These are phyloP conservation scores for Lottia gigantea DNA, from an alignment of 2,888 invertebrate species.

Conservation along the genomic window DNA sequence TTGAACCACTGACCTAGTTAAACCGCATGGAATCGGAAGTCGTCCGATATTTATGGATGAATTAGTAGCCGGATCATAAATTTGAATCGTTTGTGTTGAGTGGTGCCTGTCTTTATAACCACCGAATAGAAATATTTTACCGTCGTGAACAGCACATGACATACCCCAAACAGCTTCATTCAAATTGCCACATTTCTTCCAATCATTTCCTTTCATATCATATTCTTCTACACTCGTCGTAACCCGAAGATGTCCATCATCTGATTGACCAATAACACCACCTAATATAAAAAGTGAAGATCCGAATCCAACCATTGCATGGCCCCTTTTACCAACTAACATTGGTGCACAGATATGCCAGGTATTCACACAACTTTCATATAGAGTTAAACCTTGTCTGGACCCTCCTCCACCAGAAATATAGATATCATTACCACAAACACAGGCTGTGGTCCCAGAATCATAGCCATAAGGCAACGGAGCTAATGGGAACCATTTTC, in stretches of 20 bases:
- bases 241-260: conserved; percentile 7
- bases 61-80: conserved; percentile 21
- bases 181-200: conserved; percentile 22
- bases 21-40: conserved; percentile 24
- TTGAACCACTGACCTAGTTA: conserved; percentile 18
- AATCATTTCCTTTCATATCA: conserved; percentile 22
- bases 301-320: conserved; percentile 20
- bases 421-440: conserved; percentile 25
- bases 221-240: conserved; percentile 25
- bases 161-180: conserved; percentile 27
- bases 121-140: conserved; percentile 23
- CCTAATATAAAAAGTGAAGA: conserved; percentile 22
- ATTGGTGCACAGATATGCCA: conserved; percentile 28
- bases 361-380: conserved; percentile 20
- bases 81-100: conserved; percentile 24
- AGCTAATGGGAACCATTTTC: conserved; percentile 26
- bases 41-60: conserved; percentile 18
- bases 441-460: conserved; percentile 26
- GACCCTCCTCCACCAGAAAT: conserved; percentile 27
- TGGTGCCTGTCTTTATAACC: conserved; percentile 24
- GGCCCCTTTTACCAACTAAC: conserved; percentile 24
- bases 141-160: conserved; percentile 21
- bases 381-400: conserved; percentile 21
- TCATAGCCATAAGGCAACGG: conserved; percentile 27
- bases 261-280: conserved; percentile 24